Conservation (phyloP, 2,888 invertebrate genomes). For the Pseudanteris insignis region DNA sequence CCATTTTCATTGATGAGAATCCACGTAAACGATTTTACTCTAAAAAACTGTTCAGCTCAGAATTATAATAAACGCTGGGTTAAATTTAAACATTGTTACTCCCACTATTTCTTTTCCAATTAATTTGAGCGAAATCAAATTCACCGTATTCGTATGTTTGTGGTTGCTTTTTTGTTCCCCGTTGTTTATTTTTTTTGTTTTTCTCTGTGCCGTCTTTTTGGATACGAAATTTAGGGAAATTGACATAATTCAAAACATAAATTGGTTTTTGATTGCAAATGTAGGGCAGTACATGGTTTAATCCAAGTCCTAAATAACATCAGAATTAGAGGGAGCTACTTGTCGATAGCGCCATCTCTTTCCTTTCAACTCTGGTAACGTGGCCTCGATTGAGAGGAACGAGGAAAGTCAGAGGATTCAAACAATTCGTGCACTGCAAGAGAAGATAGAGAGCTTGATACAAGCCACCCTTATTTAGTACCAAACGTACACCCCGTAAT, state of each 20-base stretch:
- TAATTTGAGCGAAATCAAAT: constrained; percentile 2
- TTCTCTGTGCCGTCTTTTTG: constrained; percentile 2
- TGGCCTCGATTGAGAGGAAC: constrained; percentile 23
- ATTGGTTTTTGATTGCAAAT: constrained; percentile 48
- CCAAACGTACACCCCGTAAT: constrained; percentile 56
- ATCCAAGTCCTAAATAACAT: constrained; percentile 59
- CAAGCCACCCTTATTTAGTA: constrained; percentile 57
- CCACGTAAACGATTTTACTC: no score
- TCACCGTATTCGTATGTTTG: not conserved
- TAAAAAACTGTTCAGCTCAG: no score
- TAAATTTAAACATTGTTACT: no score
- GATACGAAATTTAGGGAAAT: constrained; percentile 25
- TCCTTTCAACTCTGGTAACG: constrained; percentile 26
- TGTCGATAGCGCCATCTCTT: constrained; percentile 39
- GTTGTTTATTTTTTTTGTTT: not conserved
- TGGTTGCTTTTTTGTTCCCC: not conserved
- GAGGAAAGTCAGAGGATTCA: constrained; percentile 37
- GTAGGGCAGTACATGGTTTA: constrained; percentile 55
- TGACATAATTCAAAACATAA: constrained; percentile 40
- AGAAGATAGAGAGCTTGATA: constrained; percentile 46
- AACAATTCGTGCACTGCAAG: constrained; percentile 50
- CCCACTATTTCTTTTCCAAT: no score
- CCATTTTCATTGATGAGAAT: no score
- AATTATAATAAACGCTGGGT: no score
- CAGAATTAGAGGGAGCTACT: constrained; percentile 47